phyloP scores from a whole-genome alignment of 2,113 vertebrate species.

The Myotis yumanensis region DNA sequence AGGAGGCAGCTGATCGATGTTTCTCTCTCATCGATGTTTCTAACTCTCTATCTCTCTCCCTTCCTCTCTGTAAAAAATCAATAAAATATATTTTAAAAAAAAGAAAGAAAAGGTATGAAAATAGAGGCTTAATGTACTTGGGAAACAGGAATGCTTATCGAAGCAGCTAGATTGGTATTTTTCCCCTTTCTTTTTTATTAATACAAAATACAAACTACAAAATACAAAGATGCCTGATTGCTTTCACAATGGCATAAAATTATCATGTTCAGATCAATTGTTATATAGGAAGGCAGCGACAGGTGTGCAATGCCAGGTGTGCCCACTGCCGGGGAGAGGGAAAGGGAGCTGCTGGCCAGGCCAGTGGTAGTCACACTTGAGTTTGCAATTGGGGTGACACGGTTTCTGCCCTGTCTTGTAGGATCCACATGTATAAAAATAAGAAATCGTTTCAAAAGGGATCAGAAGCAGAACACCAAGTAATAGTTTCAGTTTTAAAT shows the following conservation, averaged over 20 bases:
- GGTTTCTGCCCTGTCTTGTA: background rate
- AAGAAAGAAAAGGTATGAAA: conserved; percentile 30
- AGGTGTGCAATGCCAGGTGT: background rate
- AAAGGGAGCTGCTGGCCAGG: background rate
- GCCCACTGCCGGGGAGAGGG: background rate
- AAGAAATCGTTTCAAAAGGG: background rate
- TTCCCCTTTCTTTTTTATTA: background rate
- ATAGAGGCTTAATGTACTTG: background rate
- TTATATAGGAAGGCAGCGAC: background rate
- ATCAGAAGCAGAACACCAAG: background rate
- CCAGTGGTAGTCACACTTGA: background rate
- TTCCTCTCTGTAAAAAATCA: too few species aligned
- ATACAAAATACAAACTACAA: background rate
- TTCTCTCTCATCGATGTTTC: too few species aligned
- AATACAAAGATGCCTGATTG: background rate
- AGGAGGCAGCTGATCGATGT: too few species aligned
- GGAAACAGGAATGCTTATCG: background rate
- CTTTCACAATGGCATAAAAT: background rate
- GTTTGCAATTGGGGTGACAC: background rate
- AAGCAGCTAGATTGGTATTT: background rate
- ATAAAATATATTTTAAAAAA: too few species aligned
- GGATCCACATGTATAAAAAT: background rate
- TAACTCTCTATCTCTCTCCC: too few species aligned
- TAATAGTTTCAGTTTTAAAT: background rate
- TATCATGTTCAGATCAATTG: background rate